Conservation (phyloP, 2,113 vertebrate species). For the Amphiprion ocellaris region DNA sequence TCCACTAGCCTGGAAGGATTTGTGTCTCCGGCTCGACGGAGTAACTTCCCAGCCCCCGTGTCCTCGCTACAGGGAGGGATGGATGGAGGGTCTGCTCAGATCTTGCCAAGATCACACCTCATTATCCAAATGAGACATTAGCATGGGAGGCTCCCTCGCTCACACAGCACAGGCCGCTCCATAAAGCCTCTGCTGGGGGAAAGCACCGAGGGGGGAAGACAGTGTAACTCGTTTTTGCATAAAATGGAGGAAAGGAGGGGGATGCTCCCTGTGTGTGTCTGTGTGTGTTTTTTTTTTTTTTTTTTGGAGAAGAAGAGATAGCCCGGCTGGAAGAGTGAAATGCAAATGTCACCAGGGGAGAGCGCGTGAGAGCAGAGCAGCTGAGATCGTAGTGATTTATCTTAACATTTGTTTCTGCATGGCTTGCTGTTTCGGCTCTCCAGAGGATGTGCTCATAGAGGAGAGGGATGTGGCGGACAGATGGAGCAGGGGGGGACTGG, state of each 20-base stretch:
- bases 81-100: slow-evolving; percentile 25
- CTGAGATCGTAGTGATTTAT: slow-evolving; percentile 74
- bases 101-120: slow-evolving; percentile 77
- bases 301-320: slow-evolving; percentile 43
- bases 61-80: slow-evolving; percentile 38
- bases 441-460: slow-evolving; percentile 62
- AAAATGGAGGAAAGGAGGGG: slow-evolving; percentile 46
- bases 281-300: slow-evolving; percentile 16
- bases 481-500: slow-evolving; percentile 72
- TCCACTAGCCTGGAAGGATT: slow-evolving; percentile 17
- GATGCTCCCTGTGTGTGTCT: slow-evolving; percentile 18
- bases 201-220: slow-evolving; percentile 35
- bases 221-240: slow-evolving; percentile 42
- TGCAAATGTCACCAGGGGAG: slow-evolving; percentile 75
- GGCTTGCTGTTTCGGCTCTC: slow-evolving; percentile 74
- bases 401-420: slow-evolving; percentile 77
- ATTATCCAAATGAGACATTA: slow-evolving; percentile 85
- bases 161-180: slow-evolving; percentile 52
- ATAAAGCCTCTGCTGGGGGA: slow-evolving; percentile 59
- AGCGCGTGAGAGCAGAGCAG: slow-evolving; percentile 65
- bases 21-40: slow-evolving; percentile 20
- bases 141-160: slow-evolving; percentile 55
- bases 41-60: slow-evolving; percentile 32
- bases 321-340: slow-evolving; percentile 65
- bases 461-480: slow-evolving; percentile 73